phyloP scores from a whole-genome alignment of 2,888 invertebrate species.

The Lithophane socia region DNA sequence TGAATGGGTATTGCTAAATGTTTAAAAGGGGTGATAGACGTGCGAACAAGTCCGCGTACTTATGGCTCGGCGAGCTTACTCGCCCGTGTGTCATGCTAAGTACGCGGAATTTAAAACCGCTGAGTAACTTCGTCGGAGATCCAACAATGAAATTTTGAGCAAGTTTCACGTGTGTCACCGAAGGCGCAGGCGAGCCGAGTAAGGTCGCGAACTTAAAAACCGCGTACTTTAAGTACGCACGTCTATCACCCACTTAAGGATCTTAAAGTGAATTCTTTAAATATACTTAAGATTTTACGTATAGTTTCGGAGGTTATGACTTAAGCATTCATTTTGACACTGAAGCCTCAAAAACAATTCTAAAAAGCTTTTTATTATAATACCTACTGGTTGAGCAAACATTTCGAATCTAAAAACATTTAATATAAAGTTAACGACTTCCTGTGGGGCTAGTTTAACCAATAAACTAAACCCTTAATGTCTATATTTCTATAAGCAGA shows the following conservation, averaged over 20 bases:
- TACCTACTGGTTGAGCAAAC: background rate
- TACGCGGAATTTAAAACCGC: too few species aligned
- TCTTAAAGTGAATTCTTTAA: background rate
- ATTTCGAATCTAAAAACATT: slow-evolving; percentile 1
- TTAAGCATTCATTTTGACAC: background rate
- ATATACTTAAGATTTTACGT: background rate
- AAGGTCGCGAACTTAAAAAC: too few species aligned
- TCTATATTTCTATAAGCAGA: slow-evolving; percentile 9
- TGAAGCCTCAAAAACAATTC: background rate
- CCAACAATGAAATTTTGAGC: too few species aligned
- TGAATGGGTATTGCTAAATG: background rate
- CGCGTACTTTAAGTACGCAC: too few species aligned
- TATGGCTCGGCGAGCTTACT: too few species aligned
- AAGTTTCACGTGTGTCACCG: too few species aligned
- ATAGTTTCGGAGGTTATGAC: background rate
- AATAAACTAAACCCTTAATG: background rate
- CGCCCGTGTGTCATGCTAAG: too few species aligned
- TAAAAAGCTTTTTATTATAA: background rate
- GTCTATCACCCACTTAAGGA: too few species aligned
- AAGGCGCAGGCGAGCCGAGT: too few species aligned
- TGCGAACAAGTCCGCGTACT: too few species aligned
- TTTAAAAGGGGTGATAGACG: too few species aligned
- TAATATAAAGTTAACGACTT: slow-evolving; percentile 26
- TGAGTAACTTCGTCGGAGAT: too few species aligned
- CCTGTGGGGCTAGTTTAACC: slow-evolving; percentile 6